Evolutionary conservation across 2,888 invertebrate species (phyloP).

Genomic region (Syritta pipiens): DNA sequence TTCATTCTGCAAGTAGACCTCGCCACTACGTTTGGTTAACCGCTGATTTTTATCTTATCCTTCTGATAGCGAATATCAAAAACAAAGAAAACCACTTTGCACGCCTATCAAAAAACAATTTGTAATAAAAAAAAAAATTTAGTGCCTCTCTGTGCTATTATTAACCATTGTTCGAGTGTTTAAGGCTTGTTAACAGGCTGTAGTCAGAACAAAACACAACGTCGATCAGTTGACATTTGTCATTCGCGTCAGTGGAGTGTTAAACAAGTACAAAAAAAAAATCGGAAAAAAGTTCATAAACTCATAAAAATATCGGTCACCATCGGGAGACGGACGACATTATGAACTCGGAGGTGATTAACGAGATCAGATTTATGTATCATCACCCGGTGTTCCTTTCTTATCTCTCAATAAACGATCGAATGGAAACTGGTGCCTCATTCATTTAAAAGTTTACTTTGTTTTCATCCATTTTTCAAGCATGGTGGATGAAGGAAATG

Average conservation of each 20-base stretch:
- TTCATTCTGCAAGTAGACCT: too few relatives aligned
- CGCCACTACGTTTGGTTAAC: constrained; percentile 25
- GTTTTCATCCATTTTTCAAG: too few relatives aligned
- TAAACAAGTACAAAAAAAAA: background rate
- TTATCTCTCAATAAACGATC: background rate
- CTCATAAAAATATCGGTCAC: too few relatives aligned
- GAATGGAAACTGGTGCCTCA: too few relatives aligned
- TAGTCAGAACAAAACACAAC: background rate
- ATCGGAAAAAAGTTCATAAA: too few relatives aligned
- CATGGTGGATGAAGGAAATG: too few relatives aligned
- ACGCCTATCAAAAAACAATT: constrained; percentile 25
- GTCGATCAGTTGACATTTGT: constrained; percentile 20
- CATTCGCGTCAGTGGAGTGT: constrained; percentile 7
- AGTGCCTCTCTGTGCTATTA: constrained; percentile 1
- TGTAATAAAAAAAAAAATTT: too few relatives aligned
- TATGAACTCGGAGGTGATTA: constrained; percentile 21
- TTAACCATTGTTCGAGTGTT: background rate
- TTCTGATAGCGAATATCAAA: constrained; percentile 28
- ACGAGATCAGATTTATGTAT: background rate
- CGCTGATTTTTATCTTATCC: constrained; percentile 14
- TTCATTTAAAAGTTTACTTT: too few relatives aligned
- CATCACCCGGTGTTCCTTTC: background rate
- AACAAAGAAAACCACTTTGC: constrained; percentile 30
- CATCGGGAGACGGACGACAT: background rate
- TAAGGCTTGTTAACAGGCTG: constrained; percentile 13